Percentiles rank a stretch among this genome's conserved stretches.
Evolutionary conservation across 2,888 invertebrate species (phyloP).

Genomic region (Onthophagus sagittarius): DNA sequence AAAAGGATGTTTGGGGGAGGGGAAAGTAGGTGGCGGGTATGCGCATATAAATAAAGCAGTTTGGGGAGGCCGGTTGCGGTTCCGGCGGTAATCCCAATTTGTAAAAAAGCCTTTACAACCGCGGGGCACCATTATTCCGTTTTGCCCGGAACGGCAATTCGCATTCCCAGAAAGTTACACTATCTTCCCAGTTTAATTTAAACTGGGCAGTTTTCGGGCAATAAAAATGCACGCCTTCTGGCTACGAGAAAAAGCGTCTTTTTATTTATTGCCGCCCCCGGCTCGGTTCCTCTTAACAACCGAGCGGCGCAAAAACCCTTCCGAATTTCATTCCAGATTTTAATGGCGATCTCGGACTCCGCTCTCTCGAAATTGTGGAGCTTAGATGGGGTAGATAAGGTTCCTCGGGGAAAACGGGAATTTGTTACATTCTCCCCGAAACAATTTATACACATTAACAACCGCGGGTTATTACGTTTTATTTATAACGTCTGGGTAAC

Average conservation of each 20-base stretch:
- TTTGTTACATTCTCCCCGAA: slow-evolving; percentile 46
- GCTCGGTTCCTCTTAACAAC: slow-evolving; percentile 25
- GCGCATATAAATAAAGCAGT: slow-evolving; percentile 9
- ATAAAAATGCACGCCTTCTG: slow-evolving; percentile 53
- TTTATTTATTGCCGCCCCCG: slow-evolving; percentile 47
- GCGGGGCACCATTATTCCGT: slow-evolving; percentile 40
- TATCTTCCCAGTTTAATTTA: slow-evolving; percentile 51
- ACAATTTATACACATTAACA: slow-evolving; percentile 49
- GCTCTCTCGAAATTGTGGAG: slow-evolving; percentile 10
- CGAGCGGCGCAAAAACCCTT: slow-evolving; percentile 27
- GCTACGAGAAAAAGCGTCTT: slow-evolving; percentile 49
- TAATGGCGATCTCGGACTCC: background rate
- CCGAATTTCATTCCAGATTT: background rate
- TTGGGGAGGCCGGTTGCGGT: background rate
- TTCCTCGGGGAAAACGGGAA: slow-evolving; percentile 46
- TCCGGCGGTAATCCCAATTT: slow-evolving; percentile 23
- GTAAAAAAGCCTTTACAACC: slow-evolving; percentile 30
- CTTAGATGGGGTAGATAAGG: slow-evolving; percentile 37
- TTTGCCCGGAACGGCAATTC: slow-evolving; percentile 33
- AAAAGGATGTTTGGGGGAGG: background rate
- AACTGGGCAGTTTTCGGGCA: slow-evolving; percentile 50
- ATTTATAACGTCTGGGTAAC: slow-evolving; percentile 45
- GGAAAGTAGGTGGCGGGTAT: background rate
- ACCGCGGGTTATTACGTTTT: slow-evolving; percentile 40
- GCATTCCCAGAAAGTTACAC: slow-evolving; percentile 38